Evolutionary conservation across 1,140 invertebrate species (phyloP), one percentile per base, ranked within the genome.

Genomic region (Zaprionus tsacasi): DNA sequence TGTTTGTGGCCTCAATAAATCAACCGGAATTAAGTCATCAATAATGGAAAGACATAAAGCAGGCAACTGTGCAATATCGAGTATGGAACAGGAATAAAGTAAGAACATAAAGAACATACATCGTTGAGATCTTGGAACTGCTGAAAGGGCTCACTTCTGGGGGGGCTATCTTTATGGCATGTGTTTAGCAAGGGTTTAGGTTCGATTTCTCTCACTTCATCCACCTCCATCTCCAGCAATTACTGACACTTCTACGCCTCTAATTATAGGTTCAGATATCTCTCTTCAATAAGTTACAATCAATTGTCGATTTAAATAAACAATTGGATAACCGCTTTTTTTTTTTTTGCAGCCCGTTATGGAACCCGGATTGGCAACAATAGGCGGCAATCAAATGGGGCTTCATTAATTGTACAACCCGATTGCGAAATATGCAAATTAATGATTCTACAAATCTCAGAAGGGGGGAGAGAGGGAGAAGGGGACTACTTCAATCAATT

Each of bases 1-100:
- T 87, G 83, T 83, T 88, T 87, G 83, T 87, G 83, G 83, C 83
- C 83, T 88, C 83, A 88, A 87, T 87, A 87, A 87, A 87, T 87
- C 83, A 87, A 87, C 77, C 35, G 83, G 83, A 88, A 87, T 87
- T 87, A 87, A 87, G 83, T 79, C 83, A 87, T 87, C 83, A 87
- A 87, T 87, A 87, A 87, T 87, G 83, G 70, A 83, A 82, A 80
- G 83, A 83, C 83, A 87, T 87, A 87, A 87, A 88, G 77, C 83
- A 88, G 83, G 27, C 82, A 73, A 69, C 63, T 60, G 69, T 56
- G 82, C 68, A 50, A 67, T 81, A 87, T 40, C 63, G 52, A 65
- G 66, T 48, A 76, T 73, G 43, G 35, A 56, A 64, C 15, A 52
- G 57, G 61, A 58, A 40, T 54, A 38, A 50, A 21, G 21, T 50